Base-by-base conservation (phyloP, 2,888 invertebrate species). In the Ferdinandea cuprea region DNA sequence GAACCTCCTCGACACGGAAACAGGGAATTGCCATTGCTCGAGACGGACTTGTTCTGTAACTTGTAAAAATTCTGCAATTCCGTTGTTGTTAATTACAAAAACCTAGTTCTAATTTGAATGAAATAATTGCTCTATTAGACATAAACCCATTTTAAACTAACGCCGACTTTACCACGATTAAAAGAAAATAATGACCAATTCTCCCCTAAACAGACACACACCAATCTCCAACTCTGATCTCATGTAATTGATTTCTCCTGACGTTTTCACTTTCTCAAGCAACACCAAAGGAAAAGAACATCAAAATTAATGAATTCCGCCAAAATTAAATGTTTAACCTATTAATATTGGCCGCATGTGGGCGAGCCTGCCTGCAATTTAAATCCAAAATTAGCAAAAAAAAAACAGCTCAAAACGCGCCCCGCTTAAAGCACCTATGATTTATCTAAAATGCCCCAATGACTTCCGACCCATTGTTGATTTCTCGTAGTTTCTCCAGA, bases 391-490 rank as follows among this genome's bases (percentile, higher is more conserved):
- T 68, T 76, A 19, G 68, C 69, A 59, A 76, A 59, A 59, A 37
- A 25, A n/a, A n/a, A n/a, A n/a, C n/a, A n/a, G n/a, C n/a, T 17
- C 1, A 69, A 77, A 69, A 72, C 58, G 35, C 15, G 13, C 13
- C n/a, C n/a, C 42, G n/a, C 42, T 15, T 42, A 32, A 7, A 46
- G 37, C 25, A 32, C 42, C 40, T 37, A 58, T 69, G 74, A 80
- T 74, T 73, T 74, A 66, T 56, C 54, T 68, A 28, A 37, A 59
- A 30, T 52, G 8, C 11, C 56, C 46, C 25, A 61, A 30, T 63
- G 63, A 74, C 63, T 68, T 63, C 63, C 79, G 19, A 74, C 48
- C 76, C 63, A 42, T 79, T 61, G 66, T 37, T 63, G 63, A 48
- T 78, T 68, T 78, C 72, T 58, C 58, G 35, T 11, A 30, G 48